phyloP scores from a whole-genome alignment of 2,888 invertebrate species.

The Drosophila tanythrix region DNA sequence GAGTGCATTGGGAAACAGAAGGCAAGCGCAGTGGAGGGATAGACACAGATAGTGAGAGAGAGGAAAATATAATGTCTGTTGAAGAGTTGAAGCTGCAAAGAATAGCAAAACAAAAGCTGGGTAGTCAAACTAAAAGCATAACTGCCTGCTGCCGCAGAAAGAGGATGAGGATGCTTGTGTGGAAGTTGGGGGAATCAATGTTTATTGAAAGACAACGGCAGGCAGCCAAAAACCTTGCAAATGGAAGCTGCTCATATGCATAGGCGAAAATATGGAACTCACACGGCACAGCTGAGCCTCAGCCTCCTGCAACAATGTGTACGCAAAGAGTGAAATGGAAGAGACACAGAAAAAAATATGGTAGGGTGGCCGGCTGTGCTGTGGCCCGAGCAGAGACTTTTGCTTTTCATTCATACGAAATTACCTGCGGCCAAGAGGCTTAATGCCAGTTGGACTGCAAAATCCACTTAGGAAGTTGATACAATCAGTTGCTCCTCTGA shows the following conservation, averaged over 20 bases:
- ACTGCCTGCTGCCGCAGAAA: constrained; percentile 22
- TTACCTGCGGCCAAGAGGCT: constrained; percentile 81
- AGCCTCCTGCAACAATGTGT: constrained; percentile 23
- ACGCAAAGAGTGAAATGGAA: not conserved
- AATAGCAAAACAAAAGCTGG: constrained; percentile 39
- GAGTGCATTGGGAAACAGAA: constrained; percentile 27
- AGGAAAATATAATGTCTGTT: not conserved
- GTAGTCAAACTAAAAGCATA: constrained; percentile 55
- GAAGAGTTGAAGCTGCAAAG: constrained; percentile 9
- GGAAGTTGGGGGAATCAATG: constrained; percentile 47
- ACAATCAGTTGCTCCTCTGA: constrained; percentile 77
- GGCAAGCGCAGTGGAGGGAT: not conserved
- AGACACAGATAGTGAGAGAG: not conserved
- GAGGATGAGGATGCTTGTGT: not conserved
- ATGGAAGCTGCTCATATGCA: constrained; percentile 51
- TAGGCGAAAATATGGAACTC: constrained; percentile 45
- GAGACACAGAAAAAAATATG: not conserved
- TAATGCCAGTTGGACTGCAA: constrained; percentile 81
- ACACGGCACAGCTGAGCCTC: constrained; percentile 3
- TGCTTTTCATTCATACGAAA: constrained; percentile 81
- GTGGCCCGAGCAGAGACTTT: constrained; percentile 60
- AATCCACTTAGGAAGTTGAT: constrained; percentile 81
- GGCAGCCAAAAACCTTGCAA: constrained; percentile 18
- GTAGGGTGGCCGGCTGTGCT: constrained; percentile 11
- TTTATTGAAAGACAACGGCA: constrained; percentile 62